Conservation (phyloP, 2,888 invertebrate species). For the Callimorpha dominula region DNA sequence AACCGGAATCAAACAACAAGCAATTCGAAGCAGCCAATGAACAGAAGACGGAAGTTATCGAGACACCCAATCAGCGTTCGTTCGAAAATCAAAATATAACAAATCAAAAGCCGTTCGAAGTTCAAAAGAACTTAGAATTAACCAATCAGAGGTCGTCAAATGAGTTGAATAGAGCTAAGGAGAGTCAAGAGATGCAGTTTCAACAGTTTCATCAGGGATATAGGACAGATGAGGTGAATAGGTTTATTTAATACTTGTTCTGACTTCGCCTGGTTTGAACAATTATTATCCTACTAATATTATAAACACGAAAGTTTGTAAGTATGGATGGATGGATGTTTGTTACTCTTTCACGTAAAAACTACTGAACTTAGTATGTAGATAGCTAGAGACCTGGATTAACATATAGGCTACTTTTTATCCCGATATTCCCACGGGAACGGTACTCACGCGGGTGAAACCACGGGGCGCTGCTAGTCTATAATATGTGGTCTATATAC, state of each 20-base stretch:
- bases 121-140: slow-evolving; percentile 26
- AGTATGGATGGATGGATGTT: no score
- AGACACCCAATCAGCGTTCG: slow-evolving; percentile 43
- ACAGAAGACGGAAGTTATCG: slow-evolving; percentile 6
- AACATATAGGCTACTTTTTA: no score
- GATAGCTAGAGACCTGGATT: no score
- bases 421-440: no score
- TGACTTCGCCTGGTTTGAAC: no score
- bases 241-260: background rate
- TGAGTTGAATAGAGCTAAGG: slow-evolving; percentile 41
- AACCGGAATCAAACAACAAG: slow-evolving; percentile 43
- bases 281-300: no score
- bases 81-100: slow-evolving; percentile 38
- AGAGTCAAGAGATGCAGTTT: slow-evolving; percentile 56
- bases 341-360: no score
- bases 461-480: no score
- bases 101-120: slow-evolving; percentile 55
- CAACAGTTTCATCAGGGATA: slow-evolving; percentile 59
- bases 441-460: no score
- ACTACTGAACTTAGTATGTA: no score
- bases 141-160: slow-evolving; percentile 43
- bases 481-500: no score
- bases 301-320: no score
- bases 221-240: slow-evolving; percentile 65
- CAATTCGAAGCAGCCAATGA: slow-evolving; percentile 26